These are phyloP conservation scores for Seira sanloemensis DNA, from an alignment of 2,888 invertebrate species.

Conservation along the genomic window DNA sequence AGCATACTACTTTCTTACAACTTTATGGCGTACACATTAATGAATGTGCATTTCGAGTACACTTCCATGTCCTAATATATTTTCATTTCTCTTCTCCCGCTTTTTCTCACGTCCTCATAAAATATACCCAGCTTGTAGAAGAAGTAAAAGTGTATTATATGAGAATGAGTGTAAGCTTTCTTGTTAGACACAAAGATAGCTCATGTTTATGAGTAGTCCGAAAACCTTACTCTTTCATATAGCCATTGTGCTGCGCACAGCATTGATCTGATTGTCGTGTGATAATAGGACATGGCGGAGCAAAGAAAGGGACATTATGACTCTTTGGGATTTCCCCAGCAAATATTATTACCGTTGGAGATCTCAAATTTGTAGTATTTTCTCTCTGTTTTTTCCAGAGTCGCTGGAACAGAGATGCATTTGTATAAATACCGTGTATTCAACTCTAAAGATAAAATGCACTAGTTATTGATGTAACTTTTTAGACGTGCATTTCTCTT, in stretches of 20 bases:
- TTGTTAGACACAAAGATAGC: not conserved
- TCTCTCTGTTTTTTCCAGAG: too few relatives aligned
- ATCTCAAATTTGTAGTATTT: slow-evolving; percentile 5
- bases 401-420: not conserved
- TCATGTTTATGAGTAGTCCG: not conserved
- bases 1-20: not conserved
- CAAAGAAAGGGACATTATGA: slow-evolving; percentile 13
- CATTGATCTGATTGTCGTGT: slow-evolving; percentile 15
- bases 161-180: not conserved
- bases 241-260: not conserved
- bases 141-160: slow-evolving; percentile 10
- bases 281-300: not conserved
- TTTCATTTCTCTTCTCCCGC: slow-evolving; percentile 44
- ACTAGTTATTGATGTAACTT: not conserved
- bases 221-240: not conserved
- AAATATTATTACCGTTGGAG: slow-evolving; percentile 11
- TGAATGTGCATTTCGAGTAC: slow-evolving; percentile 26
- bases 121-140: not conserved
- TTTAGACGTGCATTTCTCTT: not conserved
- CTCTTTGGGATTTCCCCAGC: slow-evolving; percentile 10
- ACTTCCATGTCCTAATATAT: slow-evolving; percentile 53
- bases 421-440: not conserved
- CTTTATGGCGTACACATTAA: slow-evolving; percentile 2
- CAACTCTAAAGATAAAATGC: slow-evolving; percentile 1
- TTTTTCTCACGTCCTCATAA: slow-evolving; percentile 16